Base-by-base conservation (phyloP, 1,140 invertebrate species). In the Streblospio benedicti region DNA sequence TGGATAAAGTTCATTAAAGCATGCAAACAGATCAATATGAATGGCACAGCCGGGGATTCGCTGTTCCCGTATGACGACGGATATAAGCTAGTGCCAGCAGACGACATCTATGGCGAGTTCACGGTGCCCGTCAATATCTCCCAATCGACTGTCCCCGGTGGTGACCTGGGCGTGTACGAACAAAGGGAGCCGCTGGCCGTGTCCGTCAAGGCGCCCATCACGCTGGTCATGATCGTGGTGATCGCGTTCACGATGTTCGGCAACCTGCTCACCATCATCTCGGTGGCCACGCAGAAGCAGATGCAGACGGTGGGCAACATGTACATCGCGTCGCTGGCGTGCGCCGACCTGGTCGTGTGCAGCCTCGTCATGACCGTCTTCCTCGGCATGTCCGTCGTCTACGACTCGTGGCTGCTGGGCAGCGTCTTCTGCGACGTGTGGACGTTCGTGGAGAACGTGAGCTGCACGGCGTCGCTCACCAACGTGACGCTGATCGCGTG, bases 381-480 rank as follows among this genome's bases (percentile, higher is more conserved):
- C 23, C 51, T 53, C 23, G 23, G 25, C 4, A 28, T 23, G 23
- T 28, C 51, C n/a, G 28, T 53, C 30, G 31, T n/a, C 5, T 32
- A 23, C 51, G 25, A 53, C 51, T n/a, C n/a, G 23, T 53, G 51
- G 51, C 23, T 53, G 4, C 31, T 53, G 23, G 51, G 51, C n/a
- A n/a, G 16, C 9, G 27, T 18, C 30, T 23, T 53, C 23, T 53
- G 51, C 18, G n/a, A 16, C 51, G 31, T 53, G 23, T 53, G 51
- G 51, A 53, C 51, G 25, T 53, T n/a, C 51, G 51, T 53, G n/a
- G 44, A 47, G 9, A 20, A 47, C 18, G n/a, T 47, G n/a, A 47
- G 44, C 44, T 47, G 44, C 44, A 47, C 44, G n/a, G 44, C 44
- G 6, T 47, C 44, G 4, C 44, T 47, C n/a, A 47, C 44, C 4